Evolutionary conservation across 1,140 invertebrate species (phyloP).

Genomic region (Chymomyza costata): DNA sequence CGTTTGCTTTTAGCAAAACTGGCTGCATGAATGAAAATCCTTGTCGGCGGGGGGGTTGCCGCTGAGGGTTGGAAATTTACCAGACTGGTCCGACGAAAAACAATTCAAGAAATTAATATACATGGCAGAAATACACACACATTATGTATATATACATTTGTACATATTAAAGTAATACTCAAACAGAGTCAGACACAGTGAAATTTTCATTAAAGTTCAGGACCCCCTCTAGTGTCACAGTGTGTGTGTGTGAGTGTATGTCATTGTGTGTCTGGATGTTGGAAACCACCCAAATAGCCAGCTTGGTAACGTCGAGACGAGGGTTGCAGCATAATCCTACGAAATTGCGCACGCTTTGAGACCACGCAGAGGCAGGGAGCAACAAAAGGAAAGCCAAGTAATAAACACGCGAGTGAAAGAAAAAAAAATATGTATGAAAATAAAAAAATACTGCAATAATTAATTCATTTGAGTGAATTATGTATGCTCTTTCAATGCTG

Average conservation of each 20-base stretch:
- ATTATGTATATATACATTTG: no score
- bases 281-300: slow-evolving; percentile 4
- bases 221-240: slow-evolving; percentile 10
- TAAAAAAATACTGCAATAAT: slow-evolving; percentile 1
- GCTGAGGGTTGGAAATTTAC: no score
- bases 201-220: slow-evolving; percentile 51
- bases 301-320: slow-evolving; percentile 36
- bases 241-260: neutral
- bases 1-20: no score
- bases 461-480: neutral
- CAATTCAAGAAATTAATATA: no score
- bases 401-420: slow-evolving; percentile 41
- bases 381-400: slow-evolving; percentile 27
- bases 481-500: no score
- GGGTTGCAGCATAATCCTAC: slow-evolving; percentile 23
- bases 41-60: no score
- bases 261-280: slow-evolving; percentile 3
- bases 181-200: slow-evolving; percentile 3
- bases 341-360: slow-evolving; percentile 10
- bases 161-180: no score
- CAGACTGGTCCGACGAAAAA: no score
- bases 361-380: slow-evolving; percentile 14
- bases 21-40: no score
- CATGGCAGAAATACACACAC: slow-evolving; percentile 2
- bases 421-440: slow-evolving; percentile 12